A percentile compares a stretch with the other conserved stretches of the same genome.
Evolutionary conservation across 2,113 vertebrate genomes (phyloP).

Genomic region (Orientallactaga bullata): DNA sequence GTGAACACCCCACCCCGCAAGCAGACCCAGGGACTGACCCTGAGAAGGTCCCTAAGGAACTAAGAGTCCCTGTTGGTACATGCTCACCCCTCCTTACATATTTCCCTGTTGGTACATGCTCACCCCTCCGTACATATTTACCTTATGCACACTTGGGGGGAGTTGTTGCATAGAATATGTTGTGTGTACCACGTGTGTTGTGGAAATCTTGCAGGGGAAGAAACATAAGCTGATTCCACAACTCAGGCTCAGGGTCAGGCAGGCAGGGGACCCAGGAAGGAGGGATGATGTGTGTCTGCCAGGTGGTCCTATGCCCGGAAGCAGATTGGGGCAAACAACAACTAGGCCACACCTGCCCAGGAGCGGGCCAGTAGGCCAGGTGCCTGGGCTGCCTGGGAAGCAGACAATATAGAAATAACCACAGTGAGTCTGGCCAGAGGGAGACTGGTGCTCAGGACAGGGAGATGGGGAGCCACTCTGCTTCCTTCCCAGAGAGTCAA

Average conservation of each 20-base stretch:
- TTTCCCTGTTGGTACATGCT: not conserved
- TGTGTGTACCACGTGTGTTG: not conserved
- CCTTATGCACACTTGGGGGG: not conserved
- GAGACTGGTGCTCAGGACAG: not conserved
- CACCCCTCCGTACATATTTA: not conserved
- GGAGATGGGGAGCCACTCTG: not conserved
- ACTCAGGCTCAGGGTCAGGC: not conserved
- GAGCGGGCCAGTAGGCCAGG: accelerated
- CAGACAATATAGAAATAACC: not conserved
- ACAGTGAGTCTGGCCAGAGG: not conserved
- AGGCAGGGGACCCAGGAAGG: not conserved
- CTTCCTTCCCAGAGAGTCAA: not conserved
- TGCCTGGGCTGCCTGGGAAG: not conserved
- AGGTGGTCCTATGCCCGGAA: not conserved
- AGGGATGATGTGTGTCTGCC: accelerated
- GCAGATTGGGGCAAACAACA: not conserved
- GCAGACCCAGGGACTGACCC: no score
- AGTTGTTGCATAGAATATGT: not conserved
- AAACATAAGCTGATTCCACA: not conserved
- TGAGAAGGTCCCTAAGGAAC: no score
- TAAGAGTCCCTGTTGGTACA: not conserved
- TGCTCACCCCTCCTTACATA: accelerated
- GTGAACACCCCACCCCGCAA: accelerated
- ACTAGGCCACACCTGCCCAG: not conserved
- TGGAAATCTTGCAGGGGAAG: not conserved